These are phyloP conservation scores for Grantiella picta DNA, from an alignment of 2,113 vertebrate genomes.

Conservation along the genomic window DNA sequence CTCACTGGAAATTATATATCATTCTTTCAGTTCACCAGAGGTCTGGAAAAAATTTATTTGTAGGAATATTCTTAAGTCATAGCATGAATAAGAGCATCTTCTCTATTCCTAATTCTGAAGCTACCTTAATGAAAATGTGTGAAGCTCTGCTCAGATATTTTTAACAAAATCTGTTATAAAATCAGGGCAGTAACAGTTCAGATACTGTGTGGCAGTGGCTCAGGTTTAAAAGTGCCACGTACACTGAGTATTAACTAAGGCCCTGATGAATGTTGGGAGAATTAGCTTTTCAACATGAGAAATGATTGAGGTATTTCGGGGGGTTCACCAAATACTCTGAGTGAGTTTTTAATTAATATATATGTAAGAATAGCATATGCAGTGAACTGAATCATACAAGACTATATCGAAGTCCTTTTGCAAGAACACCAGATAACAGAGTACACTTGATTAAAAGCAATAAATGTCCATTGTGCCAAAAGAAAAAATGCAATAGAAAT, in stretches of 20 bases:
- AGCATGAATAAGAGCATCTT: not conserved
- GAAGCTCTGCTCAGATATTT: not conserved
- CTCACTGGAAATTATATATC: not conserved
- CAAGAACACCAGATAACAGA: not conserved
- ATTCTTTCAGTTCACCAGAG: not conserved
- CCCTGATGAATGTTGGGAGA: not conserved
- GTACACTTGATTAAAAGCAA: not conserved
- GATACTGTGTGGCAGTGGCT: not conserved
- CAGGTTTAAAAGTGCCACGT: not conserved
- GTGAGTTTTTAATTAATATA: not conserved
- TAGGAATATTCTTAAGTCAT: not conserved
- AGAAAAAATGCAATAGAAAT: constrained; percentile 28
- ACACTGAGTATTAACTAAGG: not conserved
- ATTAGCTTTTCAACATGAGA: not conserved
- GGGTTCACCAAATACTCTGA: not conserved
- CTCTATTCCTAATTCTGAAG: not conserved
- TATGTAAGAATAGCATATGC: not conserved
- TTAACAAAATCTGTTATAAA: not conserved
- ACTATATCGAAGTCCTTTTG: not conserved
- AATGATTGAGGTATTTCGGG: not conserved
- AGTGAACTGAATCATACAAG: not conserved
- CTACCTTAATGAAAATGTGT: not conserved
- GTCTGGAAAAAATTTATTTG: not conserved
- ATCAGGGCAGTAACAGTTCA: not conserved
- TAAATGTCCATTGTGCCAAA: not conserved